A percentile compares a stretch with the other conserved stretches of the same genome.
These are phyloP conservation scores for Danio kyathit DNA, from an alignment of 2,797 vertebrate species.

Conservation along the genomic window DNA sequence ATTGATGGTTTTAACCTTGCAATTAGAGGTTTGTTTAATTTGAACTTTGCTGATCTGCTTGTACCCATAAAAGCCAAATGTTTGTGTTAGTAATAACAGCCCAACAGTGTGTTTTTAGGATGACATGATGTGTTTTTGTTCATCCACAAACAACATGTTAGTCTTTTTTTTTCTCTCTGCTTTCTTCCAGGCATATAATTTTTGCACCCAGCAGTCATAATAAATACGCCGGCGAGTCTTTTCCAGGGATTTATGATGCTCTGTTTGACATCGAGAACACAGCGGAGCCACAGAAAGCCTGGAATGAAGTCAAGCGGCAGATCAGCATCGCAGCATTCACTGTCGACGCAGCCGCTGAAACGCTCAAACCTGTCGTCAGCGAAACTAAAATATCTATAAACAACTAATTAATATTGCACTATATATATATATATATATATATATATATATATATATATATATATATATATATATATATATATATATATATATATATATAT, in stretches of 20 bases:
- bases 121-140: background rate
- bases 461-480: no score
- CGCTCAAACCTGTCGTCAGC: slow-evolving; percentile 72
- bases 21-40: no score
- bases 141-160: slow-evolving; percentile 18
- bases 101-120: background rate
- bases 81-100: background rate
- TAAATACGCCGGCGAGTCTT: slow-evolving; percentile 92
- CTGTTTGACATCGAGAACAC: slow-evolving; percentile 88
- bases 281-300: slow-evolving; percentile 76
- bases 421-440: no score
- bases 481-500: no score
- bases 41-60: background rate
- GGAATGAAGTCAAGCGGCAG: slow-evolving; percentile 90
- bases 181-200: slow-evolving; percentile 84
- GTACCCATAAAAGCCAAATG: background rate
- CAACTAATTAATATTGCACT: no score
- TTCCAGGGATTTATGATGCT: slow-evolving; percentile 94
- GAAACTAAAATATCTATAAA: no score
- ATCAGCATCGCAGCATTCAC: slow-evolving; percentile 92
- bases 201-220: slow-evolving; percentile 95
- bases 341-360: slow-evolving; percentile 87
- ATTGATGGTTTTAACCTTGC: no score
- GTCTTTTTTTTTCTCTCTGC: slow-evolving; percentile 22
- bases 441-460: no score